phyloP scores from a whole-genome alignment of 1,140 invertebrate species.

The Papilio helenus region DNA sequence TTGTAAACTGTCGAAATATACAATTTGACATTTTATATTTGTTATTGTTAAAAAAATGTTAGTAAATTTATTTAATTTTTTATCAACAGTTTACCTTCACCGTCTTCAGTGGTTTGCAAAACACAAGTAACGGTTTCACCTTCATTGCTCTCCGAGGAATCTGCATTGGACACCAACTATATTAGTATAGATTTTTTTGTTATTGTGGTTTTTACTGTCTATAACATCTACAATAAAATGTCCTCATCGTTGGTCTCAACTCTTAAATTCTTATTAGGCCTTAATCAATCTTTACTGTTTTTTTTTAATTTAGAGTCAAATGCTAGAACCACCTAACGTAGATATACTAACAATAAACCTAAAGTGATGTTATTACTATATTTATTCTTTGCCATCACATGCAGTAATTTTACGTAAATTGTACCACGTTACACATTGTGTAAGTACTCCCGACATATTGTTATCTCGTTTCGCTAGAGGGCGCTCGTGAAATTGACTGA shows the following conservation, averaged over 20 bases:
- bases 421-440: neutral
- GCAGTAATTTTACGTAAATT: conserved; percentile 6
- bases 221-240: no score
- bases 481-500: conserved; percentile 22
- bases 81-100: conserved; percentile 43
- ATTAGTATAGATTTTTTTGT: no score
- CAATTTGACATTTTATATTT: no score
- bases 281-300: no score
- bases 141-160: conserved; percentile 42
- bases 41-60: neutral
- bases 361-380: neutral
- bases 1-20: no score
- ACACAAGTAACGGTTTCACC: conserved; percentile 65
- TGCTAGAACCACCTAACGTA: no score
- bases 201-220: no score
- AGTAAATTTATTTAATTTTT: neutral
- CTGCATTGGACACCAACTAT: conserved; percentile 39
- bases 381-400: neutral
- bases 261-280: no score
- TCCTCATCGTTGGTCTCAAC: no score
- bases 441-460: conserved; percentile 19
- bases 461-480: conserved; percentile 30
- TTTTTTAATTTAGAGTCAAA: no score
- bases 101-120: conserved; percentile 59
- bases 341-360: neutral